These are phyloP conservation scores for Agelaius tricolor DNA, from an alignment of 2,113 vertebrate species.

Conservation along the genomic window DNA sequence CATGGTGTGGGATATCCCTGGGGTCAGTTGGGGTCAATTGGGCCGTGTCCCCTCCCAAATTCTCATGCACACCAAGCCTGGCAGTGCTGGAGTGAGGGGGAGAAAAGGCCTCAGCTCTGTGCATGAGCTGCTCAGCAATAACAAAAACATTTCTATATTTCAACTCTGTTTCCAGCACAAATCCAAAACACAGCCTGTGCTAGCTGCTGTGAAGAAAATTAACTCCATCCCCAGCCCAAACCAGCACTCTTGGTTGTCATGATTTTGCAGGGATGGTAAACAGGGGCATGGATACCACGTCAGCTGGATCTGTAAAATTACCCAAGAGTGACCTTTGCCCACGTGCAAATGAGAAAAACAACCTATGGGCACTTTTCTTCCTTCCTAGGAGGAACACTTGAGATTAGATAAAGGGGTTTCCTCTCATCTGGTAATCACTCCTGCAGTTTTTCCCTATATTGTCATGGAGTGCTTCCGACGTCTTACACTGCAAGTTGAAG, in stretches of 20 bases:
- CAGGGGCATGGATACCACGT: background rate
- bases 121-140: background rate
- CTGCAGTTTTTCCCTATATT: background rate
- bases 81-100: background rate
- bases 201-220: background rate
- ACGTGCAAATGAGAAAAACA: background rate
- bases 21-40: background rate
- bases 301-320: background rate
- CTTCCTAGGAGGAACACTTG: background rate
- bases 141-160: background rate
- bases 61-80: background rate
- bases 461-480: background rate
- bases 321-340: background rate
- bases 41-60: background rate
- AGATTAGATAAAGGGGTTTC: background rate
- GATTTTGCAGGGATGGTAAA: background rate
- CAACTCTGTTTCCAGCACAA: background rate
- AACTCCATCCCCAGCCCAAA: background rate
- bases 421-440: background rate
- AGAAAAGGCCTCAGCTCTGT: background rate
- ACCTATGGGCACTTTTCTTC: background rate
- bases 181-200: background rate
- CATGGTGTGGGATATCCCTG: background rate
- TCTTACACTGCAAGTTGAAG: conserved; percentile 6
- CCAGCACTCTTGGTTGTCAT: background rate